These are phyloP conservation scores for Drosophila kuntzei DNA, from an alignment of 2,888 invertebrate species.

Conservation along the genomic window DNA sequence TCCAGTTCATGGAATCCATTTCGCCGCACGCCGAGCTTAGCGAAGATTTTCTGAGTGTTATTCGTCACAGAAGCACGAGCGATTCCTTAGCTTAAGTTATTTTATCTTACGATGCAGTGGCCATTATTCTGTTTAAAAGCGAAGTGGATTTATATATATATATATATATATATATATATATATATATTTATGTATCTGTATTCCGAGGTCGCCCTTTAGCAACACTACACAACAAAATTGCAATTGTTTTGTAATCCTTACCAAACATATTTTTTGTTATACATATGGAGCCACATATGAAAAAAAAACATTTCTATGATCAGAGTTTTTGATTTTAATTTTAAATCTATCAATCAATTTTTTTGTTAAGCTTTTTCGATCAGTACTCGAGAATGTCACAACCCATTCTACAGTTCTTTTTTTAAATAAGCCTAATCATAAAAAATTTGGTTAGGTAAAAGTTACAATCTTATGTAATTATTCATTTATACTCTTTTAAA, in stretches of 20 bases:
- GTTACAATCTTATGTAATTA: neutral
- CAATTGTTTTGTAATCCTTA: neutral
- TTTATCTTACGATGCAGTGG: conserved; percentile 55
- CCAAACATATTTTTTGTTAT: neutral
- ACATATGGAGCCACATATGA: neutral
- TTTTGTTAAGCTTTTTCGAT: neutral
- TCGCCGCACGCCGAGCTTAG: conserved; percentile 85
- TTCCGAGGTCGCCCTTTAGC: neutral
- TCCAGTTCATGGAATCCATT: conserved; percentile 85
- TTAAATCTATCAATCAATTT: neutral
- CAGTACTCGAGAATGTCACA: neutral
- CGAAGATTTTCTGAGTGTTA: conserved; percentile 83
- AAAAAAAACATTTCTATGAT: neutral
- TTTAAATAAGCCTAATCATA: too few species aligned
- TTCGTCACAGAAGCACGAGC: neutral
- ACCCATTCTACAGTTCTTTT: neutral
- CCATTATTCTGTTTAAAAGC: conserved; percentile 50
- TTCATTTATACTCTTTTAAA: conserved; percentile 15
- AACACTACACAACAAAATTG: conserved; percentile 1
- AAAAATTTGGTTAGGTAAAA: neutral
- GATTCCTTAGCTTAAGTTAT: conserved; percentile 47
- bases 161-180: conserved; percentile 1
- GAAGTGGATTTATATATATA: conserved; percentile 38
- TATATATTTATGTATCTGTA: conserved; percentile 6
- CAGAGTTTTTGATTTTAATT: neutral